Evolutionary conservation across 2,113 vertebrate species (phyloP).

Genomic region (Cygnus buccinator): DNA sequence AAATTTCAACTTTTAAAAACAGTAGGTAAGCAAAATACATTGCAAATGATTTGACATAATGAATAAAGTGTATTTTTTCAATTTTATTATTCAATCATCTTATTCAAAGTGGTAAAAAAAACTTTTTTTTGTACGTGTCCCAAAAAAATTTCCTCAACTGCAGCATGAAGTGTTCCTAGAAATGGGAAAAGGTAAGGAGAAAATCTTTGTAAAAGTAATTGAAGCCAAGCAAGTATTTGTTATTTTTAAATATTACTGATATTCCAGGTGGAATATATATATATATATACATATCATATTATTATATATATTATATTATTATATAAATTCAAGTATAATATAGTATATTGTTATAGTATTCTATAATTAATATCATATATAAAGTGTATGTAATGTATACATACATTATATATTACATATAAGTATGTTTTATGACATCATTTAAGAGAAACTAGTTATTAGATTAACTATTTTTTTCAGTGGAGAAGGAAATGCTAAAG

Average conservation of each 20-base stretch:
- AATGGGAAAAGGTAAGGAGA: not conserved
- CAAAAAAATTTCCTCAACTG: not conserved
- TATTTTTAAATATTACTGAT: not conserved
- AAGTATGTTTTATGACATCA: not conserved
- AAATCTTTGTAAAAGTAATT: not conserved
- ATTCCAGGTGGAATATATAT: not conserved
- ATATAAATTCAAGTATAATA: not conserved
- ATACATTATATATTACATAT: not conserved
- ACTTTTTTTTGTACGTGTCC: fast-evolving
- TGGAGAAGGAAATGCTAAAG: not conserved
- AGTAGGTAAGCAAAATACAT: not conserved
- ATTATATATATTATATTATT: not conserved
- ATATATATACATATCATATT: not conserved
- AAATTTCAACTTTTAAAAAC: not conserved
- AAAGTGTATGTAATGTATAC: not conserved
- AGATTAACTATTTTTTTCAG: not conserved
- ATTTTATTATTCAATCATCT: not conserved
- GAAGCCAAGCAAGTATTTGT: not conserved
- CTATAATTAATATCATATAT: not conserved
- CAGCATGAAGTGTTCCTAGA: not conserved
- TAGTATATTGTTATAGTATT: not conserved
- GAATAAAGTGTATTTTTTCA: not conserved
- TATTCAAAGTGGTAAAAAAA: not conserved
- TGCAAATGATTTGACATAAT: not conserved
- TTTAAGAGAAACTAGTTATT: not conserved